A percentile compares a stretch with the other conserved stretches of the same genome.
Conservation (phyloP, 2,888 invertebrate genomes). For the Malacosoma neustria region DNA sequence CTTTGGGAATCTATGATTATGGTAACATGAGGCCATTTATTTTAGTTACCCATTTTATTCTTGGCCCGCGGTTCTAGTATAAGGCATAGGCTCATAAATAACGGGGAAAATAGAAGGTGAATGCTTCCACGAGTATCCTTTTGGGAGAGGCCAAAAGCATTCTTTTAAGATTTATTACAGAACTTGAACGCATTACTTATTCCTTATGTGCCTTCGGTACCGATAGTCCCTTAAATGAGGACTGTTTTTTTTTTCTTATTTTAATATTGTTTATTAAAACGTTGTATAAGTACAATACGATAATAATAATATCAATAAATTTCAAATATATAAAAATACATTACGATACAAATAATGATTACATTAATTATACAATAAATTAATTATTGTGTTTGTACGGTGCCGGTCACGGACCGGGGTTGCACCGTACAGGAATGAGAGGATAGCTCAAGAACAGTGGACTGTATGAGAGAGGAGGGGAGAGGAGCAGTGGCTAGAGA, state of each 20-base stretch:
- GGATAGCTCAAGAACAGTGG: no score
- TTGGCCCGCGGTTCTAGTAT: slow-evolving; percentile 65
- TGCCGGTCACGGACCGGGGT: no score
- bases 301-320: no score
- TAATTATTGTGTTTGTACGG: no score
- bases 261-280: no score
- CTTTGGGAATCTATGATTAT: slow-evolving; percentile 56
- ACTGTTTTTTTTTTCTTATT: slow-evolving; percentile 36
- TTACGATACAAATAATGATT: no score
- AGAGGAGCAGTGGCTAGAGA: no score
- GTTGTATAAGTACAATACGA: no score
- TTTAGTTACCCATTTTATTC: slow-evolving; percentile 71
- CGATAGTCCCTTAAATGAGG: slow-evolving; percentile 46
- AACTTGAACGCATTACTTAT: slow-evolving; percentile 72
- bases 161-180: slow-evolving; percentile 73
- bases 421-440: no score
- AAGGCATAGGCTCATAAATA: slow-evolving; percentile 73
- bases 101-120: slow-evolving; percentile 72
- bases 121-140: slow-evolving; percentile 71
- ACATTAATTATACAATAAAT: no score
- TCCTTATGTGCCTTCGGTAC: slow-evolving; percentile 62
- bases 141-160: slow-evolving; percentile 71
- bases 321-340: no score
- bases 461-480: no score
- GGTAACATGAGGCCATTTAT: slow-evolving; percentile 60